These are phyloP conservation scores for Pteronotus mesoamericanus DNA, from an alignment of 2,797 vertebrate species.

Conservation along the genomic window DNA sequence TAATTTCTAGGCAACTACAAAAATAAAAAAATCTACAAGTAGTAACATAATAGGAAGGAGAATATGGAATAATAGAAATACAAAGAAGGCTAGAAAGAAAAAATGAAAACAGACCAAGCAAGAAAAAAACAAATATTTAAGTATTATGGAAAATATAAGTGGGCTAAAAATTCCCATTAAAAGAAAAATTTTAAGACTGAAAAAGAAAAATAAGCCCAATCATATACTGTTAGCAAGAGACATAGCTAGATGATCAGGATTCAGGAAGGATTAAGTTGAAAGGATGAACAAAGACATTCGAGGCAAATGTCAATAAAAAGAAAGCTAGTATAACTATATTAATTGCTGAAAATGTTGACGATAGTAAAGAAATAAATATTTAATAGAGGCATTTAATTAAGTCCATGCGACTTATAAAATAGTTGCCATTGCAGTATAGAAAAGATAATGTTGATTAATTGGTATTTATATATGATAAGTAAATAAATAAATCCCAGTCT, in stretches of 20 bases:
- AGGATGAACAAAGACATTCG: background rate
- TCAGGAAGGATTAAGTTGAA: background rate
- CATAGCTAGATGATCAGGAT: background rate
- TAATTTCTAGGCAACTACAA: background rate
- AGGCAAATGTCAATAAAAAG: background rate
- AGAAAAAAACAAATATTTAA: background rate
- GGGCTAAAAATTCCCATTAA: background rate
- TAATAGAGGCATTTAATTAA: background rate
- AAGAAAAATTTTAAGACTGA: background rate
- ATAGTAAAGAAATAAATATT: background rate
- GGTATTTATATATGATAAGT: background rate
- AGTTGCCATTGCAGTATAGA: background rate
- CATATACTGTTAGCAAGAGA: background rate
- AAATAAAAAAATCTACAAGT: background rate
- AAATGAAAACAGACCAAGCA: background rate
- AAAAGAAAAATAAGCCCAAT: background rate
- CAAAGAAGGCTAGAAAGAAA: background rate
- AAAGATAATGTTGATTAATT: background rate
- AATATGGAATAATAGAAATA: background rate
- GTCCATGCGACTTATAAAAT: background rate
- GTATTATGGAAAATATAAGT: background rate
- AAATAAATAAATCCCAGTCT: background rate
- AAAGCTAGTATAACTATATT: background rate
- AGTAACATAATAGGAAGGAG: background rate
- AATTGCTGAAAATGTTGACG: background rate